phyloP scores from a whole-genome alignment of 2,113 vertebrate genomes.

The Xerus inauris region DNA sequence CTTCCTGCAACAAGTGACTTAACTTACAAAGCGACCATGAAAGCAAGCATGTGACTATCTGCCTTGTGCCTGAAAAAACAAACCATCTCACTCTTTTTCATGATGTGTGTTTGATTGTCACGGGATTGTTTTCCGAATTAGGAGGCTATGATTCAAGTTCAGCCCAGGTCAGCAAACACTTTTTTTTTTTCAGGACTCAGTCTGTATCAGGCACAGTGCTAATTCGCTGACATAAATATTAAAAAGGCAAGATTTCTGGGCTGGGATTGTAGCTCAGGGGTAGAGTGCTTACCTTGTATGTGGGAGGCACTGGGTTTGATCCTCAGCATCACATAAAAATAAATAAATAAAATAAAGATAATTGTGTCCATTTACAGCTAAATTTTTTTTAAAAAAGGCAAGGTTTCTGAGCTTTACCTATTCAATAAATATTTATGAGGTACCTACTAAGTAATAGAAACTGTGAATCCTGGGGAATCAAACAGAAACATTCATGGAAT shows the following conservation, averaged over 20 bases:
- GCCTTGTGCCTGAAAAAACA: constrained; percentile 27
- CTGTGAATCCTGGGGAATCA: neutral
- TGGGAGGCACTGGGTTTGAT: too few species aligned
- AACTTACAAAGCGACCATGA: constrained; percentile 12
- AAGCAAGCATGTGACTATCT: neutral
- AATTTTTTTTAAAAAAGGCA: too few species aligned
- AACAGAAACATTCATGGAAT: neutral
- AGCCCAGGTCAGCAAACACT: constrained; percentile 16
- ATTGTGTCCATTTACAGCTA: too few species aligned
- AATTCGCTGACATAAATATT: neutral
- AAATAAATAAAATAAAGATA: too few species aligned
- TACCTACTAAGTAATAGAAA: neutral
- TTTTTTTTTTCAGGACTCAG: neutral
- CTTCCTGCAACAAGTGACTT: constrained; percentile 28
- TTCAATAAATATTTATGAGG: constrained; percentile 31
- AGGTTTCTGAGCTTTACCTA: neutral
- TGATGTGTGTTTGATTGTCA: neutral
- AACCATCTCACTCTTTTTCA: constrained; percentile 2
- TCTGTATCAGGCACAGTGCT: neutral
- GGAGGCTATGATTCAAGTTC: constrained; percentile 10
- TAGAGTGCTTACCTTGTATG: too few species aligned
- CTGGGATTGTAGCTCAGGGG: too few species aligned
- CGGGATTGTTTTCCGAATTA: constrained; percentile 43
- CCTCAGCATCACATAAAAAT: too few species aligned
- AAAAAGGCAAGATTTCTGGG: too few species aligned